Base-by-base conservation (phyloP, 2,797 vertebrate genomes). In the Xenentodon cancila region DNA sequence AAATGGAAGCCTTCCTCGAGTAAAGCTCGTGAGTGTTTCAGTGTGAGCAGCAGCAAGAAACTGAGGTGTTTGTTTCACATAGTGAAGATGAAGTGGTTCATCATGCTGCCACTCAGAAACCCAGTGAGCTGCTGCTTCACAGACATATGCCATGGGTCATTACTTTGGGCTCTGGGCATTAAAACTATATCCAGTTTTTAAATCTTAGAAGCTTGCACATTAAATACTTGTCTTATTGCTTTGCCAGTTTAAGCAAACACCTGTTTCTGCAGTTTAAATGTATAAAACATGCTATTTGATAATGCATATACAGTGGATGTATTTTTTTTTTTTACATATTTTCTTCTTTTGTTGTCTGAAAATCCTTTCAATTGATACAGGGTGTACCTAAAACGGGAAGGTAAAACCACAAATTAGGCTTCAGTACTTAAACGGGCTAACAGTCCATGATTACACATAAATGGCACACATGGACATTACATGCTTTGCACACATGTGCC, bases 401-500 rank as follows among this genome's bases (percentile, higher is more conserved):
- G 48, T 30, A 49, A 71, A 70, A 53, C 46, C 60, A 45, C 70
- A 43, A 4, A 48, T 53, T 21, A 50, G 58, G 50, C 37, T 56
- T 19, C 46, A 47, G 58, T 51, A 54, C 66, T 78, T 61, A 73
- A 47, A 64, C 19, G n/a, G 53, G 27, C 2, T 42, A 32, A 44
- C 43, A 25, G 53, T 57, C 27, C 43, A 9, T 69, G 59, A 68
- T 70, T 67, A 42, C 53, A 54, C 59, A 40, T 57, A 68, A 64
- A 59, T 63, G 61, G 80, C 72, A 69, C 54, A 73, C 57, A 64
- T 66, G 44, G 72, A 66, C 54, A 21, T 40, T 46, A 59, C 75
- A 70, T 80, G 73, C 79, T 53, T 74, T n/a, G 49, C 73, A 71
- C 87, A 88, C 69, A 73, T 90, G 86, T 82, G 77, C 62, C 59